Evolutionary conservation across 2,113 vertebrate species (phyloP), one percentile per base, ranked within the genome.

Genomic region (Phodopus roborovskii): DNA sequence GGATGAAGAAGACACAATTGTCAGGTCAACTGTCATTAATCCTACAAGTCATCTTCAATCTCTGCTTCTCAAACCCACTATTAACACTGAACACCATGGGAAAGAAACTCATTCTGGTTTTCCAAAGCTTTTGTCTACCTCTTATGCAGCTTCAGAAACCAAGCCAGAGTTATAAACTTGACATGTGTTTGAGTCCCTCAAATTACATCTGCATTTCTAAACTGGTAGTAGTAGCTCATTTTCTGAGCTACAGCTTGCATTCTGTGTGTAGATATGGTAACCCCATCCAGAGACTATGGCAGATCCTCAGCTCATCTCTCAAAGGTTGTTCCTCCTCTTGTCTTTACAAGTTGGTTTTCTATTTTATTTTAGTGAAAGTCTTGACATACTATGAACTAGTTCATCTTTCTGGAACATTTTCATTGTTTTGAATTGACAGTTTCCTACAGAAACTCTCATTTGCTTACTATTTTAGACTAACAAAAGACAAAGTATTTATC

Each of bases 161-260:
- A 88, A 39, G 42, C 26, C 58, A 90, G 39, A 86, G 22, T 26
- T 89, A 62, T 56, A 90, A 93, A 78, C 7, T 16, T 3, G 22
- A 56, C 28, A 66, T 42, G 7, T 39, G 42, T 87, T 39, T 66
- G 39, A 88, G 7, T 53, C 12, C 5, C 5, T 62, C 56, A 92
- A 15, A 22, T 58, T 90, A 15, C 56, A 78, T 45, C 90, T 91
- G 70, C 53, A 50, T 93, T 95, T 81, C 11, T 91, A 90, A 78
- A n/a, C 56, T 96, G 50, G 30, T 24, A 83, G 60, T 16, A 66
- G 66, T 74, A 7, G 85, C 36, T 13, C 56, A 89, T 64, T 73
- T 19, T 82, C 24, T 71, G 58, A 84, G 9, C 13, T 56, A 33
- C 0, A 28, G 68, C 39, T 78, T 60, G 4, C 1, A 48, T 36